Percentiles rank a stretch among this genome's conserved stretches.
These are phyloP conservation scores for Anticlea derivata DNA, from an alignment of 2,888 invertebrate species.

Conservation along the genomic window DNA sequence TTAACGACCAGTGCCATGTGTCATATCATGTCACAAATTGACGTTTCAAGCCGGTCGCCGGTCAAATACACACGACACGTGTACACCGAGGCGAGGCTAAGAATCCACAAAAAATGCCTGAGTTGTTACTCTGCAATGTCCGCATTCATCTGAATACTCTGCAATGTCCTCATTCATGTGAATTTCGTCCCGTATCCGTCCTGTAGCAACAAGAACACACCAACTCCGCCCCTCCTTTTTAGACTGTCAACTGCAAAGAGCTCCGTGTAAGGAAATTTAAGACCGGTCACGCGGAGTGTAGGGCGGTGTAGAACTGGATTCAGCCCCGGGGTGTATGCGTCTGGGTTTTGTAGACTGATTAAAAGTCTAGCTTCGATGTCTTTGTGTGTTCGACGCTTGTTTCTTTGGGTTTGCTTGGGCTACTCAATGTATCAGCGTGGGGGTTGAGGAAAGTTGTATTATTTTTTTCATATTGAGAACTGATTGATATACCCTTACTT, in stretches of 20 bases:
- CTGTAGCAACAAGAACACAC: not conserved
- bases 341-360: constrained; percentile 23
- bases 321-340: constrained; percentile 19
- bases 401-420: not conserved
- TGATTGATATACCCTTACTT: too few species aligned
- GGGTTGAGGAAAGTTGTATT: too few species aligned
- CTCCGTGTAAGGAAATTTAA: constrained; percentile 71
- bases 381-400: constrained; percentile 16
- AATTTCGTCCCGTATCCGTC: not conserved
- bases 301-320: constrained; percentile 32
- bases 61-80: too few species aligned
- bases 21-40: too few species aligned
- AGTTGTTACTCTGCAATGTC: too few species aligned
- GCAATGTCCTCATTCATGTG: too few species aligned
- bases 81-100: too few species aligned
- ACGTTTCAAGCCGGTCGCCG: too few species aligned
- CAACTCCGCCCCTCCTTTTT: constrained; percentile 22
- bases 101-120: too few species aligned
- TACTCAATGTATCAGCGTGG: not conserved
- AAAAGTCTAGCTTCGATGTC: constrained; percentile 26
- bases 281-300: constrained; percentile 59
- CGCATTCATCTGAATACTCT: too few species aligned
- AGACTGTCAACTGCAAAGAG: constrained; percentile 74
- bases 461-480: too few species aligned
- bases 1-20: too few species aligned